Base-by-base conservation (phyloP, 2,888 invertebrate genomes). In the Chymomyza procnemis region DNA sequence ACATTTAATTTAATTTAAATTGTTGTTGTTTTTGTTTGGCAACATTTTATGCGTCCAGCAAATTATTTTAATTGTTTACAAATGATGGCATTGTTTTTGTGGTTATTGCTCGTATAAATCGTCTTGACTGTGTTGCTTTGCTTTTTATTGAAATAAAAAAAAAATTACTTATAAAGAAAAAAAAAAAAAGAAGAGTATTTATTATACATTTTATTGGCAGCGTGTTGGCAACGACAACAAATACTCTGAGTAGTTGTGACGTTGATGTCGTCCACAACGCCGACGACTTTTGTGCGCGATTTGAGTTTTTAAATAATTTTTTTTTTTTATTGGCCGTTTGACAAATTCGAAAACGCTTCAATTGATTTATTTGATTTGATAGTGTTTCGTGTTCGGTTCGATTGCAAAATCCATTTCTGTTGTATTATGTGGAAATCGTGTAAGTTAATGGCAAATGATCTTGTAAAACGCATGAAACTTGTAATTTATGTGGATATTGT, bases 1-100 rank as follows among this genome's bases (percentile, higher is more conserved):
- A 26, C 34, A n/a, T 16, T 22, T 16, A 71, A 76, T 70, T 69
- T 57, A 68, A 69, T 65, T 72, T 70, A 22, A 22, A 22, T n/a
- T n/a, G n/a, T n/a, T 3, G 52, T 68, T 64, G 2, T 16, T 66
- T 55, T 57, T 61, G 66, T 72, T 78, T 71, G 71, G 55, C 41
- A 4, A 9, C 41, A 22, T 47, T 56, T 47, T 47, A 19, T 63
- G 63, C 60, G 47, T 69, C 56, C 65, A 75, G 64, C 85, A 72
- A 85, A 80, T 79, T 78, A 79, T 78, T 84, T 87, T 80, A 84
- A 87, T 84, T 85, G 84, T 78, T 84, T 82, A 87, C 78, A 82
- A 77, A 67, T 73, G 75, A 72, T 73, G 16, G 19, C 12, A 12
- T 48, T 47, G 46, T 59, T 18, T 57, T 64, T 67, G 57, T 64